Evolutionary conservation across 2,888 invertebrate species (phyloP).

Genomic region (Glyphotaelius pellucidus): DNA sequence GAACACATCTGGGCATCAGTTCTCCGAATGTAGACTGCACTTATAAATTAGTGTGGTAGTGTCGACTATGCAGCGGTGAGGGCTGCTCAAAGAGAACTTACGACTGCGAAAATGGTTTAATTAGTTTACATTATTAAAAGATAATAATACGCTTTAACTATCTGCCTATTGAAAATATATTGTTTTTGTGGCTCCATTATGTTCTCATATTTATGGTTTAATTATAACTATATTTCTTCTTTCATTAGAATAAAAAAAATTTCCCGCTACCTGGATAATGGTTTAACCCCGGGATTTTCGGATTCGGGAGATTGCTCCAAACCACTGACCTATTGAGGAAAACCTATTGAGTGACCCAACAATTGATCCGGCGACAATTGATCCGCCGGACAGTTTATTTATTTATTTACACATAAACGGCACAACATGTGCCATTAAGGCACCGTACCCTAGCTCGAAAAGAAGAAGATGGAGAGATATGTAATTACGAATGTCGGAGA

Average conservation of each 20-base stretch:
- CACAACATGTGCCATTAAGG: no score
- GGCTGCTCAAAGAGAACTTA: background rate
- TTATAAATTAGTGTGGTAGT: background rate
- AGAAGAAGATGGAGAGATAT: no score
- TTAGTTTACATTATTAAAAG: background rate
- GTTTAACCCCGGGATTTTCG: background rate
- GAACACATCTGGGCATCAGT: constrained; percentile 22
- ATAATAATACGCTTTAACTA: background rate
- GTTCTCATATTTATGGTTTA: background rate
- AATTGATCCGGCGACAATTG: no score
- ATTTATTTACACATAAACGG: no score
- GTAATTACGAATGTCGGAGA: no score
- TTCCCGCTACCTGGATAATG: background rate
- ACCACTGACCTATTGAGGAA: background rate
- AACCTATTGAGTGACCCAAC: no score
- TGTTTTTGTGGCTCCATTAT: background rate
- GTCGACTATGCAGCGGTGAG: background rate
- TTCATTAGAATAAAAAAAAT: background rate
- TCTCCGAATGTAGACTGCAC: background rate
- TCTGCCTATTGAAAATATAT: background rate
- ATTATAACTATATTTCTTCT: background rate
- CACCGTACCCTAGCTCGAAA: no score
- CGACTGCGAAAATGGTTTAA: background rate
- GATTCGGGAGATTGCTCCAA: background rate
- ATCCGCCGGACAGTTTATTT: no score